phyloP scores from a whole-genome alignment of 2,113 vertebrate species.

The Oncorhynchus mykiss region DNA sequence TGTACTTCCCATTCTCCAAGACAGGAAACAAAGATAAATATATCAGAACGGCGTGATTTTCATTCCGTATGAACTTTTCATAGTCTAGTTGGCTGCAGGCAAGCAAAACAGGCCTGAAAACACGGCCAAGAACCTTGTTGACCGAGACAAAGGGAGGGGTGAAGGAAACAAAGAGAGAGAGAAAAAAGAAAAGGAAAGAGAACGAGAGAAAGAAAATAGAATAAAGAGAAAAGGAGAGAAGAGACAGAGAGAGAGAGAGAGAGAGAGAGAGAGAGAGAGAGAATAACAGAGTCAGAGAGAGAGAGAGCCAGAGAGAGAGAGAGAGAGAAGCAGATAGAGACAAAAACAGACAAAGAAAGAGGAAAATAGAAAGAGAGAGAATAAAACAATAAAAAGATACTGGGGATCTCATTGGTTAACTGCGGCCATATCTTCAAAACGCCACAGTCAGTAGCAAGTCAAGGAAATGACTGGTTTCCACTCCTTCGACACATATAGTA shows the following conservation, averaged over 20 bases:
- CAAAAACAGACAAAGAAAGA: not conserved
- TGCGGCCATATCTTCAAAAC: constrained; percentile 12
- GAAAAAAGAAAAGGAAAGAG: not conserved
- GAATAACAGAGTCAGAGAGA: too few species aligned
- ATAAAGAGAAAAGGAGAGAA: too few species aligned
- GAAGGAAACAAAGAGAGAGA: not conserved
- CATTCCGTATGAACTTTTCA: constrained; percentile 44
- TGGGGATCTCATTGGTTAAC: not conserved
- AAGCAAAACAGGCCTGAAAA: constrained; percentile 32
- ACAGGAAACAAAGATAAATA: constrained; percentile 26
- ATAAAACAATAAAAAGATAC: not conserved
- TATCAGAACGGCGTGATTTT: not conserved
- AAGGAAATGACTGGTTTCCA: constrained; percentile 31
- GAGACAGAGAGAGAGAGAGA: too few species aligned
- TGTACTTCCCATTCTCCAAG: constrained; percentile 12
- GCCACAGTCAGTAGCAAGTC: not conserved
- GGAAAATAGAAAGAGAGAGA: constrained; percentile 1
- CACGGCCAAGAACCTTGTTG: constrained; percentile 17
- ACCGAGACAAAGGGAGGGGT: constrained; percentile 17
- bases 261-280: too few species aligned
- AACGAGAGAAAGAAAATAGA: not conserved
- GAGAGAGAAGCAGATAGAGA: not conserved
- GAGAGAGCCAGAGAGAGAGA: too few species aligned
- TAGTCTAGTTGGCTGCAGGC: constrained; percentile 50
- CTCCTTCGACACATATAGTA: constrained; percentile 22